Conservation (phyloP, 2,888 invertebrate genomes). For the Agrochola lychnidis region DNA sequence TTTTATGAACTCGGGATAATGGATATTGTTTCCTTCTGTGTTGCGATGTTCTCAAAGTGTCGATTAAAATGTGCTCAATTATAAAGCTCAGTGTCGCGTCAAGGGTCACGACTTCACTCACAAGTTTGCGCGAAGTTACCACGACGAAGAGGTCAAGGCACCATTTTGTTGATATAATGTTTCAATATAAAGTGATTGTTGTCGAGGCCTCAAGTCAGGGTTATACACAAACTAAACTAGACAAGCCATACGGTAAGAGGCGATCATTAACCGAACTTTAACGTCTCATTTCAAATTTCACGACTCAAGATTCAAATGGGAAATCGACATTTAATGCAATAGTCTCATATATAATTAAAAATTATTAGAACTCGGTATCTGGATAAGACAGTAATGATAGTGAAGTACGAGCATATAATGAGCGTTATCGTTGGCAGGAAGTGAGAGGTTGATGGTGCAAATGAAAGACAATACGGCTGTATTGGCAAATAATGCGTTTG, state of each 20-base stretch:
- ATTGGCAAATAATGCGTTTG: slow-evolving; percentile 81
- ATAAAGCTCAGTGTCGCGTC: slow-evolving; percentile 68
- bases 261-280: slow-evolving; percentile 71
- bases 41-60: slow-evolving; percentile 59
- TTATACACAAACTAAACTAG: slow-evolving; percentile 58
- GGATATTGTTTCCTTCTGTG: slow-evolving; percentile 34
- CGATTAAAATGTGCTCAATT: slow-evolving; percentile 64
- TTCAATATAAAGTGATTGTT: slow-evolving; percentile 75
- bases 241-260: slow-evolving; percentile 56
- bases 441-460: slow-evolving; percentile 83
- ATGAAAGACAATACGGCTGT: slow-evolving; percentile 82
- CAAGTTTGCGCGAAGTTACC: slow-evolving; percentile 62
- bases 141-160: slow-evolving; percentile 73
- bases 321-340: slow-evolving; percentile 66
- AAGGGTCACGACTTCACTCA: slow-evolving; percentile 72
- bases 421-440: slow-evolving; percentile 80
- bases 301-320: slow-evolving; percentile 74
- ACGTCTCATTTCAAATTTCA: slow-evolving; percentile 83
- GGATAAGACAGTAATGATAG: slow-evolving; percentile 63
- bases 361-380: slow-evolving; percentile 51
- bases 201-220: slow-evolving; percentile 70
- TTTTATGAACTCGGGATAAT: slow-evolving; percentile 45
- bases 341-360: slow-evolving; percentile 63
- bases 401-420: slow-evolving; percentile 64
- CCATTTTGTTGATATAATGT: slow-evolving; percentile 71